Conservation (phyloP, 1,140 invertebrate species). For the Hypothenemus hampei region DNA sequence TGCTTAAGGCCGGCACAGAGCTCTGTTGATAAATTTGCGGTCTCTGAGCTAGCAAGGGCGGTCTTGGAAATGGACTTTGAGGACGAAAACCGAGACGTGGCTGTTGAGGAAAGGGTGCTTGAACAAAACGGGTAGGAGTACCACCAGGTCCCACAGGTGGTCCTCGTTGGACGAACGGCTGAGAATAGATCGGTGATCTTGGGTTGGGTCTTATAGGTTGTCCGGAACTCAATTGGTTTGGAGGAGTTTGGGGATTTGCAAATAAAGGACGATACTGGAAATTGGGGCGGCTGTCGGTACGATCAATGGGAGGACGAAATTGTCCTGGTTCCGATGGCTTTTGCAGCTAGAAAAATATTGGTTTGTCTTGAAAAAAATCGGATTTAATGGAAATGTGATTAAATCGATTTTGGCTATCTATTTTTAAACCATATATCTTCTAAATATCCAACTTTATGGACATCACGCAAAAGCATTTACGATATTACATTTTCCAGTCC, state of each 20-base stretch:
- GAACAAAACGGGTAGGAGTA: constrained; percentile 21
- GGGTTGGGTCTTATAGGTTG: neutral
- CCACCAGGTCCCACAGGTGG: constrained; percentile 23
- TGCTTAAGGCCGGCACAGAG: constrained; percentile 28
- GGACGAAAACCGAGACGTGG: constrained; percentile 29
- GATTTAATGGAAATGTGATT: too few relatives aligned
- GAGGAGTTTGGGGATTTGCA: constrained; percentile 19
- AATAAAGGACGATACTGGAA: constrained; percentile 33
- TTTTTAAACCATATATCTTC: too few relatives aligned
- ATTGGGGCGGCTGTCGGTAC: constrained; percentile 36
- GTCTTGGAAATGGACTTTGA: constrained; percentile 32
- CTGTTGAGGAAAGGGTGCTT: constrained; percentile 3
- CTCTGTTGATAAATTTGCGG: constrained; percentile 38
- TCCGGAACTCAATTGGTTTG: neutral
- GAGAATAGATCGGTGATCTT: neutral
- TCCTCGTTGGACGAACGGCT: constrained; percentile 29
- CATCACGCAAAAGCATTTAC: too few relatives aligned
- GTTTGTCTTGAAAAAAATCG: too few relatives aligned
- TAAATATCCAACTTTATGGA: too few relatives aligned
- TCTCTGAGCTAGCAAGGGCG: constrained; percentile 29
- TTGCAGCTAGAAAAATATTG: too few relatives aligned
- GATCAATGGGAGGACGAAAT: constrained; percentile 31
- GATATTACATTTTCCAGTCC: too few relatives aligned
- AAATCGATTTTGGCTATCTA: too few relatives aligned
- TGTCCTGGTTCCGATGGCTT: too few relatives aligned